Conservation (phyloP, 2,113 vertebrate genomes). For the Engystomops pustulosus region DNA sequence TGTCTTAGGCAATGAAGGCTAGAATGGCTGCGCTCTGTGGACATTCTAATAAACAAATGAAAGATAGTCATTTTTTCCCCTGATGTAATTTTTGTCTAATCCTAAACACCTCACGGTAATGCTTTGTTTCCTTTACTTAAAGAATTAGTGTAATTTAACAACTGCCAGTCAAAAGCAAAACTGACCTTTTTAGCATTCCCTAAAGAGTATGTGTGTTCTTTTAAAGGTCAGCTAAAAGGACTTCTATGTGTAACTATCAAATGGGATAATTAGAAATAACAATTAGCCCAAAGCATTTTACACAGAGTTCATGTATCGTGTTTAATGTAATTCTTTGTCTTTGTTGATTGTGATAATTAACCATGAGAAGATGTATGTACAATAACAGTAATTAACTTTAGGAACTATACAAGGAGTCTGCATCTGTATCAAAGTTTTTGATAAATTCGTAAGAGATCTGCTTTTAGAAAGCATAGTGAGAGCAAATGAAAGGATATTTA, state of each 20-base stretch:
- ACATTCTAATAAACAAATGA: not conserved
- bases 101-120: not conserved
- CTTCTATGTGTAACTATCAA: constrained; percentile 23
- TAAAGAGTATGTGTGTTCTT: constrained; percentile 18
- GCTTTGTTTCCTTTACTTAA: not conserved
- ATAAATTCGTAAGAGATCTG: not conserved
- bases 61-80: not conserved
- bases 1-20: no score
- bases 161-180: not conserved
- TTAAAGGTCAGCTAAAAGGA: constrained; percentile 28
- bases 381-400: not conserved
- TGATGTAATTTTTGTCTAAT: not conserved
- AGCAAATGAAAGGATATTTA: not conserved
- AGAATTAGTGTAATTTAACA: constrained; percentile 9
- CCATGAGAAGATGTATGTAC: not conserved
- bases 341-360: constrained; percentile 3
- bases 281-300: constrained; percentile 22
- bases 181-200: constrained; percentile 27
- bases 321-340: constrained; percentile 14
- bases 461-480: not conserved
- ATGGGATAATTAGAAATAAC: constrained; percentile 27
- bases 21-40: no score
- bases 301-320: not conserved
- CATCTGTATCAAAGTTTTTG: not conserved
- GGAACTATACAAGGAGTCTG: not conserved